These are phyloP conservation scores for Echinops telfairi DNA, from an alignment of 2,113 vertebrate genomes.

Conservation along the genomic window DNA sequence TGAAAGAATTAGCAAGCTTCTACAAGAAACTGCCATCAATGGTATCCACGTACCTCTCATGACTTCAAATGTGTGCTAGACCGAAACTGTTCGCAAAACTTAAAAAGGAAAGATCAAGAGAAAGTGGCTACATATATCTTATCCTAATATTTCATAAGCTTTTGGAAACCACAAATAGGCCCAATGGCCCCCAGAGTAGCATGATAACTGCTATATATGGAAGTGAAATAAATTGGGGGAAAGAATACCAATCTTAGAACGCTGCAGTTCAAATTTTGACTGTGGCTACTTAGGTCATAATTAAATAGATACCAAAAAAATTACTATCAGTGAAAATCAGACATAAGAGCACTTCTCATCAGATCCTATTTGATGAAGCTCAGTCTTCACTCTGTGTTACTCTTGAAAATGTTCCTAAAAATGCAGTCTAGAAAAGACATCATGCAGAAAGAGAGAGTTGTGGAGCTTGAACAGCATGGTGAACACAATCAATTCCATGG, in stretches of 20 bases:
- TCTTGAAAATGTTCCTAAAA: slow-evolving; percentile 59
- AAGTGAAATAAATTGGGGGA: slow-evolving; percentile 42
- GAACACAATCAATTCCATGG: background rate
- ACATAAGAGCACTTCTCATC: slow-evolving; percentile 69
- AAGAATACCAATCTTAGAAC: slow-evolving; percentile 6
- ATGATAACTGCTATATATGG: slow-evolving; percentile 91
- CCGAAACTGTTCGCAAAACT: slow-evolving; percentile 93
- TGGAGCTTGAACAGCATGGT: background rate
- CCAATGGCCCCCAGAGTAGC: slow-evolving; percentile 95
- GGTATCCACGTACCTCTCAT: slow-evolving; percentile 90
- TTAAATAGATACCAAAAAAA: slow-evolving; percentile 79
- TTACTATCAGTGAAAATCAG: slow-evolving; percentile 94
- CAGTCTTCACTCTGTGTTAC: slow-evolving; percentile 19
- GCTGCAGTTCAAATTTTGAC: slow-evolving; percentile 3
- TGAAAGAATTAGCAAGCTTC: slow-evolving; percentile 92
- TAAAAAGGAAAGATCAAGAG: slow-evolving; percentile 92
- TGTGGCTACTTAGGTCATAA: slow-evolving; percentile 86
- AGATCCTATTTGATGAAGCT: slow-evolving; percentile 37
- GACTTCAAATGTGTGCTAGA: slow-evolving; percentile 93
- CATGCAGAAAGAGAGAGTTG: background rate
- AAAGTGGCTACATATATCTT: slow-evolving; percentile 93
- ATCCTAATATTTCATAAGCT: slow-evolving; percentile 95
- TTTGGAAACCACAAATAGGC: slow-evolving; percentile 92
- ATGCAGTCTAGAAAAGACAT: background rate
- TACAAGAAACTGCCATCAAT: slow-evolving; percentile 92